phyloP scores from a whole-genome alignment of 1,140 invertebrate species.

The Lordiphosa collinella region DNA sequence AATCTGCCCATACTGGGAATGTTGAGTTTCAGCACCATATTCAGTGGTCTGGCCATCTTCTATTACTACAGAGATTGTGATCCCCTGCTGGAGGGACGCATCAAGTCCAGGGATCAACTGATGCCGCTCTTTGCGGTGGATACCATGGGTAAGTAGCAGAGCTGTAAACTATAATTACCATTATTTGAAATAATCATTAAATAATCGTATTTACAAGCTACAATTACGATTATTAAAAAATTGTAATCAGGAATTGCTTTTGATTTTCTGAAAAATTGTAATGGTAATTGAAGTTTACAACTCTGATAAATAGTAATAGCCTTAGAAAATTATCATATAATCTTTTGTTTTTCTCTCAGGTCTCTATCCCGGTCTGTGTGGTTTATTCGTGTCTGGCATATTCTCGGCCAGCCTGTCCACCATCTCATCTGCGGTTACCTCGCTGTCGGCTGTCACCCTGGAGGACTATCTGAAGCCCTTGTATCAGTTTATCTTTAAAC shows the following conservation, averaged over 20 bases:
- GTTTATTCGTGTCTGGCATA: slow-evolving; percentile 91
- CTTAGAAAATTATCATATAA: neutral
- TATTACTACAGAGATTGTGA: slow-evolving; percentile 88
- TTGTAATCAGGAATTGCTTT: no score
- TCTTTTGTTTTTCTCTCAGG: slow-evolving; percentile 29
- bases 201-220: no score
- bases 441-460: slow-evolving; percentile 90
- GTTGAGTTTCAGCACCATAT: slow-evolving; percentile 86
- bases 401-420: slow-evolving; percentile 92
- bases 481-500: slow-evolving; percentile 74
- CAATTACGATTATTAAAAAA: no score
- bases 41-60: slow-evolving; percentile 90
- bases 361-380: slow-evolving; percentile 86
- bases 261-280: no score
- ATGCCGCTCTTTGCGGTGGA: slow-evolving; percentile 90
- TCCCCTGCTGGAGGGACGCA: slow-evolving; percentile 82
- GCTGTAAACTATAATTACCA: no score
- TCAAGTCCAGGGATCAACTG: slow-evolving; percentile 82
- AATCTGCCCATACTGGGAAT: slow-evolving; percentile 85
- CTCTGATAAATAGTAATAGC: no score
- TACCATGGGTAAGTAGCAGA: slow-evolving; percentile 81
- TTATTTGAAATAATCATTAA: no score
- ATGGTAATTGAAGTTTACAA: no score
- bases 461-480: slow-evolving; percentile 88
- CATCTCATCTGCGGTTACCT: slow-evolving; percentile 91